Evolutionary conservation across 1,140 invertebrate species (phyloP).

Genomic region (Plodia interpunctella): DNA sequence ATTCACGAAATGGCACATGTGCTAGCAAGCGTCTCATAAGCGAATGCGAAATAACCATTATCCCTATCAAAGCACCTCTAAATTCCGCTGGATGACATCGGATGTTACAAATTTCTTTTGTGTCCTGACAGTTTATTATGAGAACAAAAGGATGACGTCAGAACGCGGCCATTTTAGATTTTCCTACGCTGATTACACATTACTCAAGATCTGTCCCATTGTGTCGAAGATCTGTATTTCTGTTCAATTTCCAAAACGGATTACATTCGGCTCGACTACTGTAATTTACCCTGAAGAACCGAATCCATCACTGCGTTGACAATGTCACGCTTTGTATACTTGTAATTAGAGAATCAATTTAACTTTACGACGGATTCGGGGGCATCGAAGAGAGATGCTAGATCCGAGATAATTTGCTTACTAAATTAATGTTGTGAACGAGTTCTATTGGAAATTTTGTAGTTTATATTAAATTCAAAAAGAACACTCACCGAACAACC

Average conservation of each 20-base stretch:
- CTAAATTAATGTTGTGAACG: no score
- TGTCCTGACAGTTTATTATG: slow-evolving; percentile 53
- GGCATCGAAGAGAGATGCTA: neutral
- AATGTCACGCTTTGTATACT: slow-evolving; percentile 20
- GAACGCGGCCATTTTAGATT: slow-evolving; percentile 45
- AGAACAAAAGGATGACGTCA: slow-evolving; percentile 52
- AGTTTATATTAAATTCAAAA: slow-evolving; percentile 13
- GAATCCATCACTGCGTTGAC: slow-evolving; percentile 26
- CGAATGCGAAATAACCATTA: slow-evolving; percentile 23
- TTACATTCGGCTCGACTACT: slow-evolving; percentile 30
- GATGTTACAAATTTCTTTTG: slow-evolving; percentile 54
- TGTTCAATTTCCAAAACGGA: slow-evolving; percentile 37
- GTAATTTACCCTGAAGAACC: slow-evolving; percentile 34
- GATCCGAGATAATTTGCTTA: neutral
- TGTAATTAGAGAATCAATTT: slow-evolving; percentile 17
- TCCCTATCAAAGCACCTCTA: slow-evolving; percentile 25
- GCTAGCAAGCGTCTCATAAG: slow-evolving; percentile 20
- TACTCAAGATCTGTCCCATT: slow-evolving; percentile 43
- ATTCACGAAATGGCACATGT: neutral
- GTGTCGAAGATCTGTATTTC: slow-evolving; percentile 41
- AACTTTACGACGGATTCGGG: slow-evolving; percentile 8
- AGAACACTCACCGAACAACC: neutral
- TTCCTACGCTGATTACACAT: slow-evolving; percentile 46
- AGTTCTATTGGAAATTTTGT: no score
- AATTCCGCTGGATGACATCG: slow-evolving; percentile 41